A percentile compares a stretch with the other conserved stretches of the same genome.
phyloP scores from a whole-genome alignment of 2,888 invertebrate genomes.

The Ametastegia equiseti region DNA sequence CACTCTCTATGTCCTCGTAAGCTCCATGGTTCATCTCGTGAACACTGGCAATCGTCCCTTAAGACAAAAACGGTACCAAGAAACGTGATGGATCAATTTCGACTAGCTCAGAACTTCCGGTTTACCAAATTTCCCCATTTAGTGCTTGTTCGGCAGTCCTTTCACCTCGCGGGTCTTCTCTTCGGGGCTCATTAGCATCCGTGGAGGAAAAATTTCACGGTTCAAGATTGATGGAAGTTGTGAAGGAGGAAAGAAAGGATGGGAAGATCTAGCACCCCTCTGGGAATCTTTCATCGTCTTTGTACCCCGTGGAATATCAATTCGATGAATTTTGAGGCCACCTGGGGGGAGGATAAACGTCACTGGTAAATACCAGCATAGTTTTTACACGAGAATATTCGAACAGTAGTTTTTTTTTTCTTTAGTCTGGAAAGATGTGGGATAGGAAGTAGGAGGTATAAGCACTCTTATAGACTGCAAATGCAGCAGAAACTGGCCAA shows the following conservation, averaged over 20 bases:
- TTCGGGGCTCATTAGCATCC: not conserved
- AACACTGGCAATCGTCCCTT: not conserved
- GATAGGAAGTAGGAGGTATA: not conserved
- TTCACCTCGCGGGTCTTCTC: not conserved
- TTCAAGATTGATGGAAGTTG: constrained; percentile 2
- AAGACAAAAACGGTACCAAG: not conserved
- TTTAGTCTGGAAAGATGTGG: not conserved
- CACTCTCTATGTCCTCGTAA: constrained; percentile 51
- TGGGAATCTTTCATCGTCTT: not conserved
- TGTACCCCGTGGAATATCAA: not conserved
- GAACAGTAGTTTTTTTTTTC: not conserved
- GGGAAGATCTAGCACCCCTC: not conserved
- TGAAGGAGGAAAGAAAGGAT: not conserved
- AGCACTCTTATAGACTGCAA: constrained; percentile 24
- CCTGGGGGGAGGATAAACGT: not conserved
- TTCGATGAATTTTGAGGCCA: constrained; percentile 12
- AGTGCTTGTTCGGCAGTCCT: not conserved
- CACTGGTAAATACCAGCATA: not conserved
- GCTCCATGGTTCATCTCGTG: constrained; percentile 53
- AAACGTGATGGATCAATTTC: not conserved
- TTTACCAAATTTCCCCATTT: not conserved
- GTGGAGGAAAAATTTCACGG: not conserved
- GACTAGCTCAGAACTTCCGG: not conserved
- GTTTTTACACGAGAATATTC: not conserved
- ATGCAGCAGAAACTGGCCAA: constrained; percentile 35